A percentile compares a stretch with the other conserved stretches of the same genome.
Evolutionary conservation across 2,888 invertebrate species (phyloP).

Genomic region (Yponomeuta evonymella): DNA sequence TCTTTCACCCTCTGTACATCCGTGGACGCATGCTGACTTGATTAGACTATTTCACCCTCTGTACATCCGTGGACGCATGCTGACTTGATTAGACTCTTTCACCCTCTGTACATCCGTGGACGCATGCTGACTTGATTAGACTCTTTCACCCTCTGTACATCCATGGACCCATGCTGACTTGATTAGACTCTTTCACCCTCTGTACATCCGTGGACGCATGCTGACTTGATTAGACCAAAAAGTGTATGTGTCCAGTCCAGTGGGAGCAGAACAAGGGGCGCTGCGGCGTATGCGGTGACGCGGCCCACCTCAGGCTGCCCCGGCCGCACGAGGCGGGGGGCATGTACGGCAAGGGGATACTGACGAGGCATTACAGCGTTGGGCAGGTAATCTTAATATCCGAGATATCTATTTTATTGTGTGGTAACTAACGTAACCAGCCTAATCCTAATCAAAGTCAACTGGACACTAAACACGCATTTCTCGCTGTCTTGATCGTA

Average conservation of each 20-base stretch:
- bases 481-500: constrained; percentile 51
- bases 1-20: no score
- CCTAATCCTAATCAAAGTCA: neutral
- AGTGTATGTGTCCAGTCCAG: constrained; percentile 76
- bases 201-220: no score
- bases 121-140: neutral
- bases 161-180: no score
- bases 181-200: neutral
- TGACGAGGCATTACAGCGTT: constrained; percentile 86
- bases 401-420: neutral
- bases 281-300: constrained; percentile 94
- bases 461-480: no score
- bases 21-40: no score
- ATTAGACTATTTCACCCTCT: neutral
- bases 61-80: no score
- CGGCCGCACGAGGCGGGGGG: constrained; percentile 94
- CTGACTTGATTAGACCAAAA: neutral
- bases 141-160: no score
- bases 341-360: constrained; percentile 89
- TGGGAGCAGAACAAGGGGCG: constrained; percentile 90
- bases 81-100: neutral
- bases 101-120: no score
- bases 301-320: constrained; percentile 81
- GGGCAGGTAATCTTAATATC: constrained; percentile 79
- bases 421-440: constrained; percentile 14